Evolutionary conservation across 2,888 invertebrate species (phyloP).

Genomic region (Esperia sulphurella): DNA sequence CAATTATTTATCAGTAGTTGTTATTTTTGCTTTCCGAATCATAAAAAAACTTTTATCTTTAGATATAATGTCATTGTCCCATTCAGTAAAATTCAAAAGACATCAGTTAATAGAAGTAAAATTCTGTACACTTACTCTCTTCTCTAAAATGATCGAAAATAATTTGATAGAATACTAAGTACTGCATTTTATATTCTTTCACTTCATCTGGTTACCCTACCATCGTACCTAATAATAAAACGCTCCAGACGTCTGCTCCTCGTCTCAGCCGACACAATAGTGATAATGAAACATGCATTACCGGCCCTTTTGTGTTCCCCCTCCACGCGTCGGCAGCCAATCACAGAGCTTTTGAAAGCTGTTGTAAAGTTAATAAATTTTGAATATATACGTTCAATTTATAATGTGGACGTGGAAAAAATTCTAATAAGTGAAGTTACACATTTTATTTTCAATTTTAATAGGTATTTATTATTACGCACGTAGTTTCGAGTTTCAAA

Average conservation of each 20-base stretch:
- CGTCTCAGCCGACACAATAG: slow-evolving; percentile 43
- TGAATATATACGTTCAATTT: slow-evolving; percentile 15
- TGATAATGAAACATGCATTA: slow-evolving; percentile 57
- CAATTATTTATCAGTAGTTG: too few species aligned
- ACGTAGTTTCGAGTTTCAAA: neutral
- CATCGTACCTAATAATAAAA: slow-evolving; percentile 22
- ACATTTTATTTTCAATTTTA: neutral
- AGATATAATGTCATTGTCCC: too few species aligned
- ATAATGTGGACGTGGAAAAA: neutral
- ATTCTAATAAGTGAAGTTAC: neutral
- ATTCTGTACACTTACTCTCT: too few species aligned
- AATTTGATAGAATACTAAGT: too few species aligned
- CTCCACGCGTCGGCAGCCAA: slow-evolving; percentile 31
- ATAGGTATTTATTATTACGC: neutral
- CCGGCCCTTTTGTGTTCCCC: slow-evolving; percentile 36
- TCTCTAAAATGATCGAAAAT: too few species aligned
- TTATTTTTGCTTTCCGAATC: too few species aligned
- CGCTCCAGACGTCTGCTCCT: slow-evolving; percentile 51
- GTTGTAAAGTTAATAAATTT: slow-evolving; percentile 51
- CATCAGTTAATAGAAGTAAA: too few species aligned
- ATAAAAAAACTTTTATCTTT: too few species aligned
- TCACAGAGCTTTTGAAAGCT: slow-evolving; percentile 39
- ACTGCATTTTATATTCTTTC: too few species aligned
- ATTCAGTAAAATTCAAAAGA: too few species aligned
- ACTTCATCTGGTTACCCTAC: too few species aligned